Evolutionary conservation across 2,888 invertebrate species (phyloP), one percentile per base, ranked within the genome.

Genomic region (Drosophila setosimentum): DNA sequence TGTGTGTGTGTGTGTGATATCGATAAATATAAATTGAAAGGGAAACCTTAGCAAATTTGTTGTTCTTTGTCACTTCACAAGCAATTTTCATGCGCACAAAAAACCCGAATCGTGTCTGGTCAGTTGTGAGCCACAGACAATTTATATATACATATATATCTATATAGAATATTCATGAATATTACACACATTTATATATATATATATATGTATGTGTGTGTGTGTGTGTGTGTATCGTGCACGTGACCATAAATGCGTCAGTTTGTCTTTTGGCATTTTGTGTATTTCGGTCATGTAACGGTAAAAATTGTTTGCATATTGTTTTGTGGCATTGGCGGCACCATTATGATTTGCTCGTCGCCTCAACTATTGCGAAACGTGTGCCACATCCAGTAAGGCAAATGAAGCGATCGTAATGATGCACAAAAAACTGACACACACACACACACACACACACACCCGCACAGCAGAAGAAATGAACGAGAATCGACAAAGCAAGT

Each of bases 221-320:
- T 42, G 6, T n/a, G 18, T 37, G 18, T 21, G 6, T 45, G 2
- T 21, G 13, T 45, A 4, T 16, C 30, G 64, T 77, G 91, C 89
- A 91, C 87, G 91, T 87, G 87, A 91, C 87, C 88, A 82, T 86
- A 90, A 85, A 67, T 84, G 85, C 82, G 82, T 70, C 68, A 48
- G 77, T 60, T 65, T 68, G 58, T 50, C 55, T n/a, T 45, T 48
- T 55, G 69, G 65, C 42, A 71, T 78, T 82, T 91, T 83, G 73
- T 81, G 87, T 91, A 87, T 87, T 87, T 87, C 75, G 76, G 87
- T 87, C 87, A 87, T 90, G 87, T 91, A 88, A 83, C 79, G 77
- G 87, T 83, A 77, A 82, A 88, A 87, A 91, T 87, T 87, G 87
- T 91, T 87, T 91, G 91, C 91, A 91, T 87, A 90, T 90, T 91